Evolutionary conservation across 1,140 invertebrate species (phyloP), one percentile per base, ranked within the genome.

Genomic region (Zaprionus tsacasi): DNA sequence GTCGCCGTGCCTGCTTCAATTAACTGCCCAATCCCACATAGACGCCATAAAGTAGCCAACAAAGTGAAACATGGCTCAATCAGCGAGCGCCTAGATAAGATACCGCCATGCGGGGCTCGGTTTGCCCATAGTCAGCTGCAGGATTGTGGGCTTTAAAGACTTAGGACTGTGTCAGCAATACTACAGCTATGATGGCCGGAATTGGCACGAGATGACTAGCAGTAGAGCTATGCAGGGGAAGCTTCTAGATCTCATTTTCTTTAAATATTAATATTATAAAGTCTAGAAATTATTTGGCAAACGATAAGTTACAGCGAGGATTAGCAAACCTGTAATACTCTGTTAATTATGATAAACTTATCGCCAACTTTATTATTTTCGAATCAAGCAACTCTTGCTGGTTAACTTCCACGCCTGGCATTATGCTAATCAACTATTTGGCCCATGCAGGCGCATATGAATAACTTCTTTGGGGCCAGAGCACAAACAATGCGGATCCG

Each of bases 61-160:
- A 69, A 66, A 58, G 52, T 64, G 54, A 52, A 72, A 77, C 82
- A 79, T 85, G 76, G 73, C 73, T 79, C 71, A 88, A 86, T 88
- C 82, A 69, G 66, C 48, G 17, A 45, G 7, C 40, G 48, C 56
- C 64, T 38, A 67, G 82, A 86, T 87, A 70, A 88, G 82, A 87
- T 88, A 27, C 52, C 6, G 30, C 12, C 15, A 55, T 48, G 33
- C 27, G 27, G 71, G 38, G 17, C 27, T 38, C 30, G 15, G 45
- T 56, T 27, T 56, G 27, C 40, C 48, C 50, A 30, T 12, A 38
- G 13, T 21, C n/a, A 50, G 27, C 45, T 54, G 12, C 12, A n/a
- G 8, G 15, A 36, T 27, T 17, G 12, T 15, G 33, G 55, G 50
- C 60, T 71, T 67, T 71, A 68, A 61, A 76, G 79, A 76, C 8